These are phyloP conservation scores for Eilema griseolum DNA, from an alignment of 2,888 invertebrate genomes.

Conservation along the genomic window DNA sequence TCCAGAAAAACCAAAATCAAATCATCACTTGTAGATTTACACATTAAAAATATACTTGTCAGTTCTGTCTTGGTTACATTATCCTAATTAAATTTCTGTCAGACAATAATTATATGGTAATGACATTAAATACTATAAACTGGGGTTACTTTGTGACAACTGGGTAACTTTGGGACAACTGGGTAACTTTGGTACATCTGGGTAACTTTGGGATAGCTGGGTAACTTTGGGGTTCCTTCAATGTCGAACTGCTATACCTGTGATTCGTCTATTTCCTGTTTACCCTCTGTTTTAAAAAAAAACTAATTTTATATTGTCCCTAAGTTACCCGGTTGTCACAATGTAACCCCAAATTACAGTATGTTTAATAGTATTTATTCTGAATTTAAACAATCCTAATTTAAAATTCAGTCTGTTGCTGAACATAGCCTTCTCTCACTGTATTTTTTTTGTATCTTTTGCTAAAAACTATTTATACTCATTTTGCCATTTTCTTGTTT, in stretches of 20 bases:
- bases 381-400: neutral
- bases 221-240: no score
- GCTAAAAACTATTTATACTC: neutral
- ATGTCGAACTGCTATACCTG: no score
- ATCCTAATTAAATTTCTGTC: conserved; percentile 45
- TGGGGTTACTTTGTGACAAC: no score
- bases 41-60: conserved; percentile 57
- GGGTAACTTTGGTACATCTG: no score
- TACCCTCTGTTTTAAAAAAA: no score
- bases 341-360: no score
- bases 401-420: neutral
- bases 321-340: no score
- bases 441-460: neutral
- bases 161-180: no score
- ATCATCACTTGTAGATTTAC: conserved; percentile 83
- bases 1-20: conserved; percentile 69
- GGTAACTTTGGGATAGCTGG: no score
- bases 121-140: neutral
- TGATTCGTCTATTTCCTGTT: no score
- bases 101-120: conserved; percentile 28
- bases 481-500: neutral
- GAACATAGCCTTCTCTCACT: neutral
- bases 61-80: neutral
- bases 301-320: no score
- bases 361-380: no score